Evolutionary conservation across 2,797 vertebrate species (phyloP), one percentile per base, ranked within the genome.

Genomic region (Gadopsis marmoratus): DNA sequence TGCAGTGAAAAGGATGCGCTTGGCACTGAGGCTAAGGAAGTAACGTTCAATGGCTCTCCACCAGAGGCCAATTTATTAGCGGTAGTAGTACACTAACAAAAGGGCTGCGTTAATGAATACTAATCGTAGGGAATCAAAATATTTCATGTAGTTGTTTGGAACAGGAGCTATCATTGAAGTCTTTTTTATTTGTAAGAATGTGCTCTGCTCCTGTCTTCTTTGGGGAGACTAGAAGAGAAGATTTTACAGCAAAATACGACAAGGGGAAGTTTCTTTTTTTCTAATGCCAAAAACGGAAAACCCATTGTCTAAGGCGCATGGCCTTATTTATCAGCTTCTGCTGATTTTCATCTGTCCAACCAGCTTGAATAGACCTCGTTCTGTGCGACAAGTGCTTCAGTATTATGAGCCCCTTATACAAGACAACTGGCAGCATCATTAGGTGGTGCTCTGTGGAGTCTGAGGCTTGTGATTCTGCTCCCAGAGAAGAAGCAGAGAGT

Each of bases 11-110:
- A 74, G n/a, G 60, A 71, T 2, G n/a, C 58, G 62, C 80, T 73
- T 84, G 78, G 69, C 72, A 61, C 26, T n/a, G 11, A 26, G 50
- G 78, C 45, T 59, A 60, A 78, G 86, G 62, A 69, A 47, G 45
- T 31, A 70, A 17, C 56, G 26, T 51, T 66, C 61, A 79, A 12
- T 45, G 33, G 48, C 63, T 79, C 47, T 76, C 43, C 13, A 33
- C 55, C 50, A 76, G 50, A 73, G 63, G 74, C 37, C 58, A 43
- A 80, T 76, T 87, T 69, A 76, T 74, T 75, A 80, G 54, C 51
- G 26, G 8, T 73, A 67, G 70, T 58, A 64, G 70, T 58, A 64
- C 37, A 69, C 37, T 37, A 71, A 78, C 74, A 82, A 74, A 71
- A n/a, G 23, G 51, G 14, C 31, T 75, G 51, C 53, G 37, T 75